Percentiles rank a stretch among this genome's conserved stretches.
Conservation (phyloP, 2,888 invertebrate genomes). For the Lysandra bellargus region DNA sequence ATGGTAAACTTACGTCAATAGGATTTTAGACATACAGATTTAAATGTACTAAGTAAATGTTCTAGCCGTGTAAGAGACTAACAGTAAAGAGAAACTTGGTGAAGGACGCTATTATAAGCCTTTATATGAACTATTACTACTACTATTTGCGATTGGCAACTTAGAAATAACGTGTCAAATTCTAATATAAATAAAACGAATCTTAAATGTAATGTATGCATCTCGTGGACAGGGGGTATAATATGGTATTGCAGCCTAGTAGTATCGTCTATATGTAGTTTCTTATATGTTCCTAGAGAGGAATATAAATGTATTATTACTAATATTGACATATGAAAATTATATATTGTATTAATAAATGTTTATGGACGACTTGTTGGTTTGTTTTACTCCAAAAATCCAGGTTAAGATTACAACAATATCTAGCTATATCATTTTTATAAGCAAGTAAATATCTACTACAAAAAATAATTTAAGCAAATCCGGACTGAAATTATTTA, state of each 20-base stretch:
- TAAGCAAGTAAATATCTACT: no score
- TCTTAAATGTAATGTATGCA: conserved; percentile 65
- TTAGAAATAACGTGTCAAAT: conserved; percentile 70
- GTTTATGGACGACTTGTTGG: conserved; percentile 68
- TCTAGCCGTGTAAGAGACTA: conserved; percentile 72
- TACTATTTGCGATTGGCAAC: conserved; percentile 76
- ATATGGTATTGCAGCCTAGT: conserved; percentile 72
- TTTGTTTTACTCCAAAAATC: conserved; percentile 40
- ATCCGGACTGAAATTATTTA: no score
- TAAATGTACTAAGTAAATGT: conserved; percentile 71
- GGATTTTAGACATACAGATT: conserved; percentile 69
- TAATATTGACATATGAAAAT: conserved; percentile 75
- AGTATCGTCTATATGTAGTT: conserved; percentile 75
- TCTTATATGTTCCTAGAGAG: conserved; percentile 66
- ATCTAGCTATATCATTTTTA: no score
- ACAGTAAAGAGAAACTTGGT: conserved; percentile 75
- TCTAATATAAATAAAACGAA: conserved; percentile 63
- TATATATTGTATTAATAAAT: conserved; percentile 79
- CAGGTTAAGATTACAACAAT: background rate
- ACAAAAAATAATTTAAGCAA: no score
- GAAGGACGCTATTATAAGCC: conserved; percentile 79
- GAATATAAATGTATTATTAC: conserved; percentile 68
- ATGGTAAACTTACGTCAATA: conserved; percentile 80
- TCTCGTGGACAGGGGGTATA: conserved; percentile 69
- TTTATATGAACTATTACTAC: conserved; percentile 65